These are phyloP conservation scores for Adelphocoris suturalis DNA, from an alignment of 2,888 invertebrate species.

Conservation along the genomic window DNA sequence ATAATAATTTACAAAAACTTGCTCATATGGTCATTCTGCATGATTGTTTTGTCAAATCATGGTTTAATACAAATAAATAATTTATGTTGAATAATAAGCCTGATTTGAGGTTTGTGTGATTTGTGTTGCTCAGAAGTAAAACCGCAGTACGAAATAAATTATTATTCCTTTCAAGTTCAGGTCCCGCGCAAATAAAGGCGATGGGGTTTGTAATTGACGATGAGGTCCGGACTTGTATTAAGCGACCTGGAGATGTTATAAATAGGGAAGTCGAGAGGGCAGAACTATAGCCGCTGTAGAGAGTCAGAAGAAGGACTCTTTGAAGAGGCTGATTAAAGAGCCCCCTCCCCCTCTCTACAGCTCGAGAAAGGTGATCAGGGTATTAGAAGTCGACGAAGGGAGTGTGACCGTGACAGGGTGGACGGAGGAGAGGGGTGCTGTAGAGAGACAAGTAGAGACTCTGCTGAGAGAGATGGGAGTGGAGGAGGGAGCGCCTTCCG, in stretches of 20 bases:
- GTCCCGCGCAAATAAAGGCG: too few species aligned
- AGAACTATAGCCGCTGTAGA: conserved; percentile 1
- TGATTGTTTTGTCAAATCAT: too few species aligned
- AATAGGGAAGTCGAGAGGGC: background rate
- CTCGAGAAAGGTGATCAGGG: conserved; percentile 62
- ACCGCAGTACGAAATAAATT: too few species aligned
- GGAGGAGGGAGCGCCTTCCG: background rate
- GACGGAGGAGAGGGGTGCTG: background rate
- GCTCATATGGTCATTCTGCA: too few species aligned
- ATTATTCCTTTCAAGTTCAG: too few species aligned
- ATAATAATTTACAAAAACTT: too few species aligned
- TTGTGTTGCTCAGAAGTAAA: too few species aligned
- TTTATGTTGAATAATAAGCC: too few species aligned
- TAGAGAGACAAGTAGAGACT: conserved; percentile 23
- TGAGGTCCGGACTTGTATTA: background rate
- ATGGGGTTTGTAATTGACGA: background rate
- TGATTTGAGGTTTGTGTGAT: too few species aligned
- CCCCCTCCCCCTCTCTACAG: background rate
- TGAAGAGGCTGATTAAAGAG: conserved; percentile 64
- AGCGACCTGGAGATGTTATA: background rate
- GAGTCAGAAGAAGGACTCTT: conserved; percentile 18
- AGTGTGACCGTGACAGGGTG: background rate
- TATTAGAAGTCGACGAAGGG: conserved; percentile 52
- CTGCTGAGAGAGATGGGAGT: background rate
- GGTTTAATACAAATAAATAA: too few species aligned